phyloP scores from a whole-genome alignment of 37 sponge, comb jelly and placozoan genomes.

The Axinella damicornis region DNA sequence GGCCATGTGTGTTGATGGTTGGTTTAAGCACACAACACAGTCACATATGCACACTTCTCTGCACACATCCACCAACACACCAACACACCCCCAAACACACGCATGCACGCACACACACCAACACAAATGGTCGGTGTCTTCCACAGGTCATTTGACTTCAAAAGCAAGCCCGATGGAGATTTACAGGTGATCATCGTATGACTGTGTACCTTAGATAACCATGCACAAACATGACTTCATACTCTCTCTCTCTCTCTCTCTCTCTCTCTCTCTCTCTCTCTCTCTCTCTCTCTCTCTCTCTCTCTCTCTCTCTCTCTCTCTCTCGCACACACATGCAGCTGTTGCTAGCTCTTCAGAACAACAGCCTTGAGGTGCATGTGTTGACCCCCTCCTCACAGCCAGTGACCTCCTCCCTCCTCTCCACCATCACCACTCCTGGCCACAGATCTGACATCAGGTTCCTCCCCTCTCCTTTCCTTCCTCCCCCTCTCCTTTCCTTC shows the following conservation, averaged over 20 bases:
- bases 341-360: slow-evolving; percentile 57
- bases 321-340: slow-evolving; percentile 12
- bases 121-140: too few species aligned
- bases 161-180: background rate
- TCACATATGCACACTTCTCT: too few species aligned
- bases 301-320: too few species aligned
- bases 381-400: slow-evolving; percentile 25
- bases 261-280: background rate
- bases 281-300: too few species aligned
- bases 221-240: too few species aligned
- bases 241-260: too few species aligned
- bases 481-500: background rate
- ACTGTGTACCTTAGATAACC: background rate
- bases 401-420: slow-evolving; percentile 5
- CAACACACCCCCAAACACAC: too few species aligned
- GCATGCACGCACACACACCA: too few species aligned
- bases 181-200: background rate
- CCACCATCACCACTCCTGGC: slow-evolving; percentile 44
- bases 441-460: slow-evolving; percentile 75
- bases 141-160: slow-evolving; percentile 45
- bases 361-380: slow-evolving; percentile 46
- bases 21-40: too few species aligned
- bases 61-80: too few species aligned
- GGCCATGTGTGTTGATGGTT: too few species aligned
- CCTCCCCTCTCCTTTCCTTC: background rate